phyloP scores from a whole-genome alignment of 2,113 vertebrate species.

The Bungarus multicinctus region DNA sequence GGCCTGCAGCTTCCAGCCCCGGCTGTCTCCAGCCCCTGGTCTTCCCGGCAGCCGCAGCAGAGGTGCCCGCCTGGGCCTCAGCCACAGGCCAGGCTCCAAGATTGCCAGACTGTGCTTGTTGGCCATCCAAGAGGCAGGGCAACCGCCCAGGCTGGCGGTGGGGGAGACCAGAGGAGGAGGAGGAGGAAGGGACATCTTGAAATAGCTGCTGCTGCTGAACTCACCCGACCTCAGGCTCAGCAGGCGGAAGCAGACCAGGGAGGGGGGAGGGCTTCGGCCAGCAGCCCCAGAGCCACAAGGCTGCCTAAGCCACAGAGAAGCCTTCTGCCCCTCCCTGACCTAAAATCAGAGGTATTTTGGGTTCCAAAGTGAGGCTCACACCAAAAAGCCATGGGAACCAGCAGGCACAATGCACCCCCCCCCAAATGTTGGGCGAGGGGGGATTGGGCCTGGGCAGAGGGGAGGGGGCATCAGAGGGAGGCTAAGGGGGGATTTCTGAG shows the following conservation, averaged over 20 bases:
- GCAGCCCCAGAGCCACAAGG: neutral
- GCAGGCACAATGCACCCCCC: neutral
- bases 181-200: neutral
- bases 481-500: neutral
- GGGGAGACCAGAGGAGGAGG: neutral
- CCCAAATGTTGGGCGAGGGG: neutral
- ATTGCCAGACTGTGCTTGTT: neutral
- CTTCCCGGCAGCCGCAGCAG: neutral
- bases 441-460: neutral
- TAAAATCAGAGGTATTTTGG: constrained; percentile 20
- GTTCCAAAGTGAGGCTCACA: constrained; percentile 36
- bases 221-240: neutral
- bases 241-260: neutral
- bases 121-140: neutral
- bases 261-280: neutral
- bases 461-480: rapidly evolving
- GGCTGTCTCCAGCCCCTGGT: neutral
- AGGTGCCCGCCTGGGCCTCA: neutral
- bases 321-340: neutral
- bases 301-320: neutral
- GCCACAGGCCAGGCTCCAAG: neutral
- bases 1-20: too few relatives aligned
- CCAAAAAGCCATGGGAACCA: neutral
- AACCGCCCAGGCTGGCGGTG: neutral
- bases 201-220: neutral